Evolutionary conservation across 2,888 invertebrate species (phyloP), one percentile per base, ranked within the genome.

Genomic region (Lamproptera curius): DNA sequence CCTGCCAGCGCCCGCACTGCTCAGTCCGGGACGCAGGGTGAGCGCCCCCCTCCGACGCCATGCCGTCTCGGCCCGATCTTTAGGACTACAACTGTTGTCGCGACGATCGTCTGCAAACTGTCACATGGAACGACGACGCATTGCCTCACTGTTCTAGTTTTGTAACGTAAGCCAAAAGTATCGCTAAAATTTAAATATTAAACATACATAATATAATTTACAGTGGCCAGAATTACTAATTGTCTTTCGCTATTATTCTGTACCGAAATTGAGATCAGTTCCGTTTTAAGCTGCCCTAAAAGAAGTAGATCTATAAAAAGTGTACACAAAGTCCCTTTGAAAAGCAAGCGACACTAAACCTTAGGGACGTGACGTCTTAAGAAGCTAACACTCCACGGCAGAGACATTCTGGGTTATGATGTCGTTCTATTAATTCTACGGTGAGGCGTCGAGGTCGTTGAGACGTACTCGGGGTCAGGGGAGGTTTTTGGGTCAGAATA

Each of bases 1-100:
- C 53, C 53, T 52, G 51, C 53, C 50, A 58, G 56, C 52, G 69
- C 71, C 62, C 76, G 79, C 77, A 79, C 74, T 79, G 79, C 73
- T 70, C 74, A 73, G 69, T 66, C 73, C 38, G 16, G 14, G 16
- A 16, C 11, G 42, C 16, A 43, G 43, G 48, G 42, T 43, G 48
- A 35, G 48, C 40, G 34, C 40, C 40, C 36, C 31, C 41, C 11
- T 20, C 14, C 26, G 40, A 28, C 49, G 49, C 44, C 49, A 44
- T 20, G 31, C 49, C 16, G 49, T 49, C 49, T 49, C 49, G 14
- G 26, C 40, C 31, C 35, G 39, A 36, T 40, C 36, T 44, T 26
- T 36, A 44, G 44, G 28, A 44, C 40, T 44, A n/a, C 37, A 42
- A 41, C 20, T 9, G 16, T 10, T 16, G 28, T n/a, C 26, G 20